These are phyloP conservation scores for Acrocephalus arundinaceus DNA, from an alignment of 2,113 vertebrate genomes.

Conservation along the genomic window DNA sequence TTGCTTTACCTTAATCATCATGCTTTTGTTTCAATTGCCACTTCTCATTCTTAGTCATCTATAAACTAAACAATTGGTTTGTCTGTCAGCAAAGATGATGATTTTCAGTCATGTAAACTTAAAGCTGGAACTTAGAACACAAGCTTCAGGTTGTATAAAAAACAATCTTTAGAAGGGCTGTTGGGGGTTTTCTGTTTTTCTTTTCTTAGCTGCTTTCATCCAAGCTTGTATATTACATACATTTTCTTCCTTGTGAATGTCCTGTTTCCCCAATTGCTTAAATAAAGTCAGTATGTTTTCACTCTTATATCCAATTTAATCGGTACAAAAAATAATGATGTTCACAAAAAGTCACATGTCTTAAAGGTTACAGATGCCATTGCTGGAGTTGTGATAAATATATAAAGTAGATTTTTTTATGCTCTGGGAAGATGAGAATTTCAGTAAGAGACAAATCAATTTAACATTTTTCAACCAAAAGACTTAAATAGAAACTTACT, in stretches of 20 bases:
- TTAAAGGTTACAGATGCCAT: neutral
- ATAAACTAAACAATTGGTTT: neutral
- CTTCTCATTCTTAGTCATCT: neutral
- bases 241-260: neutral
- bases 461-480: neutral
- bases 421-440: neutral
- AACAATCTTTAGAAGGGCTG: neutral
- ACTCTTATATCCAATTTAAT: neutral
- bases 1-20: neutral
- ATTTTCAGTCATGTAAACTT: neutral
- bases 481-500: neutral
- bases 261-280: neutral
- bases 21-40: neutral
- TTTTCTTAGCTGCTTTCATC: neutral
- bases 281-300: neutral
- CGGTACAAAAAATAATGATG: neutral
- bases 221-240: neutral
- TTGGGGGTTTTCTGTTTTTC: neutral
- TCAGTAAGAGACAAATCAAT: neutral
- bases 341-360: neutral
- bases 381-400: neutral
- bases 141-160: neutral
- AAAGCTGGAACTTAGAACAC: neutral
- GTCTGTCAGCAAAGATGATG: neutral
- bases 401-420: neutral